Evolutionary conservation across 2,113 vertebrate genomes (phyloP).

Genomic region (Chaetodon auriga): DNA sequence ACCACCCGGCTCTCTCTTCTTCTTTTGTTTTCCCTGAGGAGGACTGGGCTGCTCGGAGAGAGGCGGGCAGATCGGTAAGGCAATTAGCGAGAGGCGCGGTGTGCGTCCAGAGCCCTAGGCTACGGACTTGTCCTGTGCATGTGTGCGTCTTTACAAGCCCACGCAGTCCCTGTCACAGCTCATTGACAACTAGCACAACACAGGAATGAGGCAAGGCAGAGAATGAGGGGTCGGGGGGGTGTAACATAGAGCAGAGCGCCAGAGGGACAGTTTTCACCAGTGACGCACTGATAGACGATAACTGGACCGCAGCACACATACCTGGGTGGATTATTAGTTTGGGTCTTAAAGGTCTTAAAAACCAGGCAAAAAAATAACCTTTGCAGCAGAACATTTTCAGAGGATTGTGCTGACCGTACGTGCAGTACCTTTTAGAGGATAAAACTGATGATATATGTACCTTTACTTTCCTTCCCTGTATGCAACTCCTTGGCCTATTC

Average conservation of each 20-base stretch:
- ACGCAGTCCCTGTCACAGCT: conserved; percentile 63
- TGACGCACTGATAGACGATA: not conserved
- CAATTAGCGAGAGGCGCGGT: conserved; percentile 67
- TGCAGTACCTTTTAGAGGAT: not conserved
- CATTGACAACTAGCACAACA: conserved; percentile 54
- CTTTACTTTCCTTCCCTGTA: not conserved
- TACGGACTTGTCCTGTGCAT: conserved; percentile 23
- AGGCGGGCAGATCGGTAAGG: conserved; percentile 28
- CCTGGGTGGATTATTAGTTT: not conserved
- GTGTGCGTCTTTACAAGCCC: conserved; percentile 50
- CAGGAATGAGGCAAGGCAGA: conserved; percentile 29
- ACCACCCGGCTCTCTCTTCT: not conserved
- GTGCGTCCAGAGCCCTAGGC: conserved; percentile 49
- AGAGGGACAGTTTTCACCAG: not conserved
- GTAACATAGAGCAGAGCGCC: conserved; percentile 22
- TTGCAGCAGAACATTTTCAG: not conserved
- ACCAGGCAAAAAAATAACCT: not conserved
- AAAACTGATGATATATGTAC: not conserved
- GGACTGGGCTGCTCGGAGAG: not conserved
- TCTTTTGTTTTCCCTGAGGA: conserved; percentile 17
- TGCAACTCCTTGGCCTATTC: too few relatives aligned
- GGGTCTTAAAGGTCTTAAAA: not conserved
- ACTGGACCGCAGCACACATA: not conserved
- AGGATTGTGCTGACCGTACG: not conserved
- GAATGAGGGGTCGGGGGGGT: conserved; percentile 35